These are phyloP conservation scores for Sebastes flavidus DNA, from an alignment of 2,797 vertebrate genomes.

Conservation along the genomic window DNA sequence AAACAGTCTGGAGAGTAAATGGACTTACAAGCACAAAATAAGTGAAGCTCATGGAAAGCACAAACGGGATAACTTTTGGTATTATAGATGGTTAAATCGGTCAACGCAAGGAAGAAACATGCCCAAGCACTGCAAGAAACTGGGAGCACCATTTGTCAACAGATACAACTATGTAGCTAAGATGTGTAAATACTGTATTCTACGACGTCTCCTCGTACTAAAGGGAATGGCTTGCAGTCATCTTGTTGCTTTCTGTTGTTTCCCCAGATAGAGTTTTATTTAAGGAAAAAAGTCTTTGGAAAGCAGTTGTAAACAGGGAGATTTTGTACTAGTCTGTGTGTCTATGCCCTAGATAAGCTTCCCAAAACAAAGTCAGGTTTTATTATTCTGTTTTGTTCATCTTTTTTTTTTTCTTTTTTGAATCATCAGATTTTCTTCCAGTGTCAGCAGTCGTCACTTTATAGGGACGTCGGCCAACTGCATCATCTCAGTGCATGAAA, in stretches of 20 bases:
- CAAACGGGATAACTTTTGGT: constrained; percentile 28
- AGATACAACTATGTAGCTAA: constrained; percentile 56
- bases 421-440: constrained; percentile 57
- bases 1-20: neutral
- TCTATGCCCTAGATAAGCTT: constrained; percentile 70
- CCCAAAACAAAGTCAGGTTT: constrained; percentile 58
- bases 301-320: constrained; percentile 52
- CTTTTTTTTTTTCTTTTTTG: constrained; percentile 26
- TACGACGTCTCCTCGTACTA: constrained; percentile 46
- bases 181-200: constrained; percentile 71
- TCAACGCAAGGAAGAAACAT: constrained; percentile 17
- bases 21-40: constrained; percentile 53
- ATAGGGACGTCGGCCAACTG: constrained; percentile 21
- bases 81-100: constrained; percentile 13
- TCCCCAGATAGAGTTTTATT: constrained; percentile 55
- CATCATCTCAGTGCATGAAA: constrained; percentile 41
- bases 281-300: constrained; percentile 41
- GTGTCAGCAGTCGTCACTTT: constrained; percentile 37
- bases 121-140: constrained; percentile 65
- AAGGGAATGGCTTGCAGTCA: constrained; percentile 69
- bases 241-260: constrained; percentile 55
- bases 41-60: constrained; percentile 37
- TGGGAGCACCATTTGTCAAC: constrained; percentile 25
- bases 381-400: constrained; percentile 45
- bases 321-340: constrained; percentile 50